Conservation (phyloP, 2,888 invertebrate species). For the Parascotia fuliginaria region DNA sequence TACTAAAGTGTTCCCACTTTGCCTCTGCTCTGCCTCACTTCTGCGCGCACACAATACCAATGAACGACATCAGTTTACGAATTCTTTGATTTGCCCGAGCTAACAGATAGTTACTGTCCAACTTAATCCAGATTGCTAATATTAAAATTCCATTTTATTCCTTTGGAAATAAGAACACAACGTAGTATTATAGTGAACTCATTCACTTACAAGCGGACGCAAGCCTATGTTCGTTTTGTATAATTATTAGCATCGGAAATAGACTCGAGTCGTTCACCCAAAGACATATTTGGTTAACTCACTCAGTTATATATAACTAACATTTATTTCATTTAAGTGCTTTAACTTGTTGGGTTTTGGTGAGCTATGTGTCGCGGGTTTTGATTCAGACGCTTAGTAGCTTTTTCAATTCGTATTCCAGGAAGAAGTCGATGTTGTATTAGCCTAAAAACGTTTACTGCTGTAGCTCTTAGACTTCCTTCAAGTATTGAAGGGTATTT, state of each 20-base stretch:
- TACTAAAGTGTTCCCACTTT: too few species aligned
- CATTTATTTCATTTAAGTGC: conserved; percentile 35
- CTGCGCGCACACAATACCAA: too few species aligned
- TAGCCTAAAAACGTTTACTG: too few species aligned
- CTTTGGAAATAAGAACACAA: not conserved
- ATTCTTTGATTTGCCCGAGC: too few species aligned
- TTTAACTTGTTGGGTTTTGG: not conserved
- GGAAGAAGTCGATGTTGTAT: too few species aligned
- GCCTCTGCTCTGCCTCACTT: too few species aligned
- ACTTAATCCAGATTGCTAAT: not conserved
- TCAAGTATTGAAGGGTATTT: too few species aligned
- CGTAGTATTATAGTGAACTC: conserved; percentile 30
- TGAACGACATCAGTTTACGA: too few species aligned
- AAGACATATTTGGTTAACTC: conserved; percentile 61
- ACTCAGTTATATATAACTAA: conserved; percentile 37
- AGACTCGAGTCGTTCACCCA: conserved; percentile 67
- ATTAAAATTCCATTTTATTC: not conserved
- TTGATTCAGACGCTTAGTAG: not conserved
- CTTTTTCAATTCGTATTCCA: too few species aligned
- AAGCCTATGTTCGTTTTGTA: conserved; percentile 50
- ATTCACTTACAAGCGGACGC: conserved; percentile 32
- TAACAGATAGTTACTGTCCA: too few species aligned
- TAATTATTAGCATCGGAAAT: conserved; percentile 63
- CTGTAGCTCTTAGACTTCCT: too few species aligned
- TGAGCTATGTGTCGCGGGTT: not conserved